These are phyloP conservation scores for Agelastica alni DNA, from an alignment of 2,888 invertebrate species.

Conservation along the genomic window DNA sequence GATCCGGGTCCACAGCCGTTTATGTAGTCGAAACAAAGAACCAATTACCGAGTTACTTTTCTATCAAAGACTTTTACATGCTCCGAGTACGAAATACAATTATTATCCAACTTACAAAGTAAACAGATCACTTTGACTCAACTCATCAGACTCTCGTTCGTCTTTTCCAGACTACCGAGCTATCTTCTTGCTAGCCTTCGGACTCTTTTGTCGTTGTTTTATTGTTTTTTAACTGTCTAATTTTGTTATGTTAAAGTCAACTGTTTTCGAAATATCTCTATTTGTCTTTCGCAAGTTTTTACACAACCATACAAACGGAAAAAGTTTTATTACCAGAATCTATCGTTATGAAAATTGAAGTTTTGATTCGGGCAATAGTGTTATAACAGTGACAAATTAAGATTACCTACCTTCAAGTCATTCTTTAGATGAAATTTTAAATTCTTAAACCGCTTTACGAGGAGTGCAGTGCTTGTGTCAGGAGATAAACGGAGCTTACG, in stretches of 20 bases:
- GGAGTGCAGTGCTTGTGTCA: too few relatives aligned
- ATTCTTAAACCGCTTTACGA: too few relatives aligned
- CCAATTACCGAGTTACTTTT: conserved; percentile 45
- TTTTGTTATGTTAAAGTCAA: conserved; percentile 33
- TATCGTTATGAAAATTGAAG: too few relatives aligned
- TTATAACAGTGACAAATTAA: too few relatives aligned
- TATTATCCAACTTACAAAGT: conserved; percentile 47
- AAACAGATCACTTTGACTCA: conserved; percentile 43
- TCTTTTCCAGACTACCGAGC: conserved; percentile 16
- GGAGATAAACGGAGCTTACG: too few relatives aligned
- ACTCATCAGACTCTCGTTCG: conserved; percentile 33
- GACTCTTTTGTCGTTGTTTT: conserved; percentile 33
- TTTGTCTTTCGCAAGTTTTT: conserved; percentile 23
- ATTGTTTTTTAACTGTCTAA: conserved; percentile 35
- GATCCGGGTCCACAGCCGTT: conserved; percentile 27
- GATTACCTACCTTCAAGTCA: too few relatives aligned
- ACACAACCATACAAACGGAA: too few relatives aligned
- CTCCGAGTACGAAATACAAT: conserved; percentile 45
- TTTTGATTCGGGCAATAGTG: too few relatives aligned
- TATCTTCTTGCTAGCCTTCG: conserved; percentile 23
- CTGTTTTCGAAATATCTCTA: conserved; percentile 25
- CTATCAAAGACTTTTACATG: conserved; percentile 44
- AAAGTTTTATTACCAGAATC: too few relatives aligned
- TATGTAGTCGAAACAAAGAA: conserved; percentile 33
- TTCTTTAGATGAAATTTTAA: too few relatives aligned